Percentiles rank a stretch among this genome's conserved stretches.
Conservation (phyloP, 2,797 vertebrate species). For the Fundulus diaphanus region DNA sequence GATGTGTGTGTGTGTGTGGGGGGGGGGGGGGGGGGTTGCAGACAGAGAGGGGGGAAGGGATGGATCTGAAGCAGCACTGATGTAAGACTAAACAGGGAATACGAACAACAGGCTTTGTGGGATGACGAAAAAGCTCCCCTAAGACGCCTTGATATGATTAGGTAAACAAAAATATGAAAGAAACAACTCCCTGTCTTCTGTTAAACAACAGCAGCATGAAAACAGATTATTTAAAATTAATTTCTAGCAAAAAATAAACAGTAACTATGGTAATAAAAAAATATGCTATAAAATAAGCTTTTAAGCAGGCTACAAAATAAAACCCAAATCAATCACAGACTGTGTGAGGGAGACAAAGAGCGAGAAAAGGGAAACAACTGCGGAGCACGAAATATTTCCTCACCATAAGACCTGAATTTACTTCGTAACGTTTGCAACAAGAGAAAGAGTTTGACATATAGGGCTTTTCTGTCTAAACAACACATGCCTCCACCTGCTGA, state of each 20-base stretch:
- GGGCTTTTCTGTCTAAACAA: neutral
- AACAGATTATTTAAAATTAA: neutral
- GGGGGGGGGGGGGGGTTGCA: slow-evolving; percentile 34
- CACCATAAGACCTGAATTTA: neutral
- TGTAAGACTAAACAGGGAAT: slow-evolving; percentile 55
- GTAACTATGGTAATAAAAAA: neutral
- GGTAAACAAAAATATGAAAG: slow-evolving; percentile 15
- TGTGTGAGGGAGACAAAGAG: no score
- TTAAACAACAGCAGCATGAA: neutral
- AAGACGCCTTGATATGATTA: slow-evolving; percentile 27
- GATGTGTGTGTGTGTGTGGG: slow-evolving; percentile 2
- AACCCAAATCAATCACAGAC: neutral
- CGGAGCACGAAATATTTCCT: neutral
- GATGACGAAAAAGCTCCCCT: slow-evolving; percentile 29
- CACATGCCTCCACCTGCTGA: neutral
- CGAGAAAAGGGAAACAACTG: neutral
- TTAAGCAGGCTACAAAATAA: no score
- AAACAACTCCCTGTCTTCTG: neutral
- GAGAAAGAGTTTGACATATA: neutral
- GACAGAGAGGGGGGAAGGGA: slow-evolving; percentile 68
- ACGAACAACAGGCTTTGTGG: slow-evolving; percentile 47
- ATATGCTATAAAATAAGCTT: no score
- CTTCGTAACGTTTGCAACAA: neutral
- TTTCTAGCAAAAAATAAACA: neutral
- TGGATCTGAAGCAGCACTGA: slow-evolving; percentile 60